These are phyloP conservation scores for Hyles euphorbiae DNA, from an alignment of 1,140 invertebrate species.

Conservation along the genomic window DNA sequence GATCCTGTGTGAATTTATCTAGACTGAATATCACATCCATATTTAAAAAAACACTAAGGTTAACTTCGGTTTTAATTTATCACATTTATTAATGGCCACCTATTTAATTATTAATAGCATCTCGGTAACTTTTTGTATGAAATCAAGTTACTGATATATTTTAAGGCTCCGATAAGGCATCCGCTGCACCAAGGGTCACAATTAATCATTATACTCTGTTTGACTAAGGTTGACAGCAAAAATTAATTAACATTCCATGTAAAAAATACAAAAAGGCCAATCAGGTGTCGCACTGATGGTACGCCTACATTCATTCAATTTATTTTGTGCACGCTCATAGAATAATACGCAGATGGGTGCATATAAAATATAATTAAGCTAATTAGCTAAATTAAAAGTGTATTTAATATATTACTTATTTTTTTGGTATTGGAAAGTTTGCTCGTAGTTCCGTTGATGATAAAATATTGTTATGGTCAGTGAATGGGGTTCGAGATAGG, in stretches of 20 bases:
- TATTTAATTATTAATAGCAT: no score
- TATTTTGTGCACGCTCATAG: slow-evolving; percentile 54
- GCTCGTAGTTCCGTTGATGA: no score
- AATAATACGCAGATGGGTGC: slow-evolving; percentile 20
- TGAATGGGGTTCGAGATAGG: no score
- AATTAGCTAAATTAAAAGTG: no score
- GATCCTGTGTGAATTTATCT: no score
- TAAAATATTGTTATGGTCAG: no score
- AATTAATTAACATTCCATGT: slow-evolving; percentile 64
- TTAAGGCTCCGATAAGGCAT: slow-evolving; percentile 7
- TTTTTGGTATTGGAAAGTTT: no score
- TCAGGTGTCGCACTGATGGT: slow-evolving; percentile 47
- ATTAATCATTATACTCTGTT: slow-evolving; percentile 70
- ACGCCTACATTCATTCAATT: slow-evolving; percentile 62
- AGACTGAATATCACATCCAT: no score
- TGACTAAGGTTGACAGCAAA: slow-evolving; percentile 58
- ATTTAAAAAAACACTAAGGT: no score
- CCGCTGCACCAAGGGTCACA: slow-evolving; percentile 35
- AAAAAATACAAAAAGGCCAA: slow-evolving; percentile 53
- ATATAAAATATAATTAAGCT: not conserved
- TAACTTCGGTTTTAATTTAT: no score
- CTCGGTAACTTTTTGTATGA: not conserved
- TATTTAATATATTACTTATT: not conserved
- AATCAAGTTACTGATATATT: slow-evolving; percentile 3
- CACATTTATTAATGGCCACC: no score